These are phyloP conservation scores for Drosophila tsacasi DNA, from an alignment of 1,140 invertebrate genomes.

Conservation along the genomic window DNA sequence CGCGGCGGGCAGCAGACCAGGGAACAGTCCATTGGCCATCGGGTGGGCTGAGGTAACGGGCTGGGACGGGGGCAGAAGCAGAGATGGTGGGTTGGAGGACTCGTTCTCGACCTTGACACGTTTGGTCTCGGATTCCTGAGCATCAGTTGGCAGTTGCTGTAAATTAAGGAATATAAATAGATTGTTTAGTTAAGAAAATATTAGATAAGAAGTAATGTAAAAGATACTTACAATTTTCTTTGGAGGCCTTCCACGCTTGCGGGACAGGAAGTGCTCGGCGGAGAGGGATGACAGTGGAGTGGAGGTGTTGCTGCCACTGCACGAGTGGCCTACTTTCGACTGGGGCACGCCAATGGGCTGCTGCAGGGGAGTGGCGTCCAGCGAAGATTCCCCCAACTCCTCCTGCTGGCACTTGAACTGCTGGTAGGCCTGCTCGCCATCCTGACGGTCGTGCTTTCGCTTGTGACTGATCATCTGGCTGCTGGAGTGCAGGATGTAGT, in stretches of 20 bases:
- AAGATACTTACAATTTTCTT: conserved; percentile 79
- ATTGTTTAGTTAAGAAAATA: background rate
- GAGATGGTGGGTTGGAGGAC: conserved; percentile 32
- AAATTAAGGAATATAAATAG: background rate
- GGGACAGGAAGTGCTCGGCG: conserved; percentile 78
- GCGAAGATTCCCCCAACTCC: conserved; percentile 54
- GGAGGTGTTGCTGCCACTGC: conserved; percentile 43
- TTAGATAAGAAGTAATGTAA: too few species aligned
- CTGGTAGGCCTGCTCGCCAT: conserved; percentile 93
- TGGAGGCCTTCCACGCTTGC: conserved; percentile 79
- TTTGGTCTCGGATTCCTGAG: conserved; percentile 59
- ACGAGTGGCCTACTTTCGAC: background rate
- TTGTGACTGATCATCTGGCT: conserved; percentile 99
- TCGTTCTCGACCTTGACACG: conserved; percentile 59
- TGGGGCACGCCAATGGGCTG: background rate
- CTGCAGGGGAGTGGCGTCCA: conserved; percentile 32
- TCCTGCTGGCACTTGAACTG: conserved; percentile 88
- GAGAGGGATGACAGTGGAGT: conserved; percentile 78
- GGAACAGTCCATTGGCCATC: conserved; percentile 35
- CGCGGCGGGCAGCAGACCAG: conserved; percentile 60
- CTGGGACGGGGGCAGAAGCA: conserved; percentile 7
- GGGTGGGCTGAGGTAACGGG: conserved; percentile 11
- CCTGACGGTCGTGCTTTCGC: conserved; percentile 97
- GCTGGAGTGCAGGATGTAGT: conserved; percentile 97
- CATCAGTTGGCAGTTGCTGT: conserved; percentile 72